A percentile compares a stretch with the other conserved stretches of the same genome.
Conservation (phyloP, 2,888 invertebrate species). For the Xestia sexstrigata region DNA sequence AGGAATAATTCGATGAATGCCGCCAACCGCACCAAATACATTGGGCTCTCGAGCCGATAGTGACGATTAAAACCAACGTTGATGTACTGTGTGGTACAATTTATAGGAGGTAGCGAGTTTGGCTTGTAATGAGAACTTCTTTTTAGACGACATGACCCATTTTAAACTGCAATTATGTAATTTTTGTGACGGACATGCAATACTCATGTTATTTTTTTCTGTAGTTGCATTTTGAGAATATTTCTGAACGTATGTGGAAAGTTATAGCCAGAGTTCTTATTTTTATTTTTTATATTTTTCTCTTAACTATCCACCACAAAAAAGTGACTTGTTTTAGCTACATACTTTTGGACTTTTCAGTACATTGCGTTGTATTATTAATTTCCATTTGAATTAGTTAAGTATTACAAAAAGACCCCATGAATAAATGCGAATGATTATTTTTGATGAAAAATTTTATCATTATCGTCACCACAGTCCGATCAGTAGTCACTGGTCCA, state of each 20-base stretch:
- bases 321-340: too few species aligned
- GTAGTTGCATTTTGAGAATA: not conserved
- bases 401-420: too few species aligned
- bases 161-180: not conserved
- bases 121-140: not conserved
- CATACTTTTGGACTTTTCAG: too few species aligned
- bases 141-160: not conserved
- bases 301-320: not conserved
- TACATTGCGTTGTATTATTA: too few species aligned
- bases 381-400: too few species aligned
- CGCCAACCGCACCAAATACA: conserved; percentile 59
- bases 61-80: conserved; percentile 39
- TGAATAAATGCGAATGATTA: not conserved
- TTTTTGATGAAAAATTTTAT: too few species aligned
- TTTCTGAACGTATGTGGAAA: not conserved
- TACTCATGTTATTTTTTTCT: not conserved
- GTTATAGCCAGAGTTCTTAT: too few species aligned
- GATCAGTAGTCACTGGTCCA: not conserved
- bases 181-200: not conserved
- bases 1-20: conserved; percentile 62
- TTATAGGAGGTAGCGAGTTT: not conserved
- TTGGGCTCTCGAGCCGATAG: conserved; percentile 40
- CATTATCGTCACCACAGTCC: not conserved
- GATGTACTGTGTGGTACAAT: not conserved
- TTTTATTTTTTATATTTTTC: too few species aligned